Conservation (phyloP, 2,888 invertebrate species). For the Craniophora ligustri region DNA sequence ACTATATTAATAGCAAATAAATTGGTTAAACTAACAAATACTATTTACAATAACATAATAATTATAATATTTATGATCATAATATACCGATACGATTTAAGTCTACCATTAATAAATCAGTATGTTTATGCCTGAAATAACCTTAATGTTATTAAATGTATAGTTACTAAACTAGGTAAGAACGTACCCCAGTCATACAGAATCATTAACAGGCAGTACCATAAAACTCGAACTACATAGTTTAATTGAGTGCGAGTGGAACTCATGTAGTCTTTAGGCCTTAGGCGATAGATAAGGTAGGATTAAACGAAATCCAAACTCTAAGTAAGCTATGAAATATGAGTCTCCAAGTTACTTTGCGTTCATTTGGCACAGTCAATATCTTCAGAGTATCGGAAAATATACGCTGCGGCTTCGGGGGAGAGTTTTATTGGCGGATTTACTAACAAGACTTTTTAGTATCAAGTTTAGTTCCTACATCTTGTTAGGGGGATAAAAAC, state of each 20-base stretch:
- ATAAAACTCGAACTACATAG: not conserved
- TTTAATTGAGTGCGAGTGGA: slow-evolving; percentile 3
- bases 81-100: too few species aligned
- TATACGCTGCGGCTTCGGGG: slow-evolving; percentile 1
- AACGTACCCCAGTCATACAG: too few species aligned
- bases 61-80: too few species aligned
- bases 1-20: too few species aligned
- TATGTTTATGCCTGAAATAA: too few species aligned
- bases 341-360: slow-evolving; percentile 8
- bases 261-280: not conserved
- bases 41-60: too few species aligned
- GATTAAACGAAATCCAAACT: slow-evolving; percentile 13
- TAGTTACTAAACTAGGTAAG: too few species aligned
- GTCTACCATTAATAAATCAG: too few species aligned
- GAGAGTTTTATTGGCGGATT: slow-evolving; percentile 14
- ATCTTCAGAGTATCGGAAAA: slow-evolving; percentile 12
- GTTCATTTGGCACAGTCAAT: slow-evolving; percentile 4
- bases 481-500: slow-evolving; percentile 5
- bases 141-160: too few species aligned
- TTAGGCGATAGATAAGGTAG: slow-evolving; percentile 6
- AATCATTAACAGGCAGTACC: too few species aligned
- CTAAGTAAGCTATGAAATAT: slow-evolving; percentile 27
- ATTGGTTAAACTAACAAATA: too few species aligned
- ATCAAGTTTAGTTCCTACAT: slow-evolving; percentile 6
- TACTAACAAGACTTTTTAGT: slow-evolving; percentile 9